Evolutionary conservation across 2,888 invertebrate genomes (phyloP).

Genomic region (Acholoe squamosa): DNA sequence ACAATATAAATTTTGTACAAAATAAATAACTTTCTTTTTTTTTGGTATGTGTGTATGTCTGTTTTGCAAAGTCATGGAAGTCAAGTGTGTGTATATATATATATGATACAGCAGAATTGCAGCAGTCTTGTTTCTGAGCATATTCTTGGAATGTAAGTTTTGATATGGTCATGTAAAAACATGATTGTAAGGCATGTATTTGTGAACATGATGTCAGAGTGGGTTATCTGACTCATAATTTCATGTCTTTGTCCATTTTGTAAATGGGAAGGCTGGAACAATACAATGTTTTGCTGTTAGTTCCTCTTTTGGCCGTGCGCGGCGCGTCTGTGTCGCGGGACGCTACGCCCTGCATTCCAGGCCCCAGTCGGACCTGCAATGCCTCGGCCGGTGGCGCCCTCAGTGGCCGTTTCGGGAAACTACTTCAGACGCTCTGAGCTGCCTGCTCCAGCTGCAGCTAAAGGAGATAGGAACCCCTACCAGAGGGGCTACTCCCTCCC

Average conservation of each 20-base stretch:
- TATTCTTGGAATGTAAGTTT: slow-evolving; percentile 24
- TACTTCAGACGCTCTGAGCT: neutral
- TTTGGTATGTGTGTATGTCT: neutral
- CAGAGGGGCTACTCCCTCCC: neutral
- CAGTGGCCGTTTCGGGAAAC: neutral
- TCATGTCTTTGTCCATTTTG: neutral
- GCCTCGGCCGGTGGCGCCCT: slow-evolving; percentile 4
- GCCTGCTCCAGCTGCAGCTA: too few relatives aligned
- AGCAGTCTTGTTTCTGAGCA: slow-evolving; percentile 32
- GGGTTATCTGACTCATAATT: neutral
- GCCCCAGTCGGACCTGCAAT: neutral
- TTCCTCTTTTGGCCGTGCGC: neutral
- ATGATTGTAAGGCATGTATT: slow-evolving; percentile 16
- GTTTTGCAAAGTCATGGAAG: slow-evolving; percentile 39
- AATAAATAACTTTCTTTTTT: slow-evolving; percentile 39
- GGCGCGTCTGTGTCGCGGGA: slow-evolving; percentile 8
- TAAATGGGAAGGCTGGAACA: neutral
- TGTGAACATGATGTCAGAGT: too few relatives aligned
- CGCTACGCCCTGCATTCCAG: neutral
- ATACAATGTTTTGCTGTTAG: neutral
- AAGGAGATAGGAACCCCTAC: too few relatives aligned
- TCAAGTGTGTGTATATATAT: slow-evolving; percentile 30
- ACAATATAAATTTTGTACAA: slow-evolving; percentile 36
- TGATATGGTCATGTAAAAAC: neutral
- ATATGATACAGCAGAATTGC: neutral